Conservation (phyloP, 2,113 vertebrate species). For the Silurus meridionalis region DNA sequence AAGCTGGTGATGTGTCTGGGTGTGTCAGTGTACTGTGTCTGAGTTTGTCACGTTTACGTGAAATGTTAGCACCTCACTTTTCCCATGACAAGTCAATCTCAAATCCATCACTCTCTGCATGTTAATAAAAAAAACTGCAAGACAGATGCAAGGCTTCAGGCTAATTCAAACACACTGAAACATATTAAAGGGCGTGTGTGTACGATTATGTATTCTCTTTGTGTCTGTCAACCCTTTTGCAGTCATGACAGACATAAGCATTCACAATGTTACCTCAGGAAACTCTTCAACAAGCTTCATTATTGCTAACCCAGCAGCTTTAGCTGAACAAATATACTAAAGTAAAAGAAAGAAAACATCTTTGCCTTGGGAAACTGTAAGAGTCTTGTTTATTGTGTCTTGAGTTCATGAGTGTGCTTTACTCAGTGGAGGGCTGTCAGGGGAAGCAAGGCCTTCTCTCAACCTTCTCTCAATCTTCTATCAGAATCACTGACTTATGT, state of each 20-base stretch:
- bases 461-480: no score
- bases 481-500: no score
- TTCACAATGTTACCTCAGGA: background rate
- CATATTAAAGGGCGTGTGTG: background rate
- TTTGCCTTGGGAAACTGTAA: background rate
- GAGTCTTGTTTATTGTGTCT: background rate
- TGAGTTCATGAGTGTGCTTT: background rate
- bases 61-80: background rate
- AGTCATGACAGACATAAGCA: background rate
- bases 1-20: constrained; percentile 17
- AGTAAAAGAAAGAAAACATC: background rate
- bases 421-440: no score
- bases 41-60: background rate
- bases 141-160: background rate
- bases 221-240: background rate
- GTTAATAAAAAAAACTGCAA: background rate
- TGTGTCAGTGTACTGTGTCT: background rate
- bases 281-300: background rate
- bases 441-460: no score
- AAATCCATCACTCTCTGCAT: background rate
- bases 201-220: background rate
- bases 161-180: background rate
- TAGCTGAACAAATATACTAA: background rate
- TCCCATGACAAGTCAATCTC: background rate
- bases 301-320: background rate